Base-by-base conservation (phyloP, 1,140 invertebrate genomes). In the Anthonomus grandis region DNA sequence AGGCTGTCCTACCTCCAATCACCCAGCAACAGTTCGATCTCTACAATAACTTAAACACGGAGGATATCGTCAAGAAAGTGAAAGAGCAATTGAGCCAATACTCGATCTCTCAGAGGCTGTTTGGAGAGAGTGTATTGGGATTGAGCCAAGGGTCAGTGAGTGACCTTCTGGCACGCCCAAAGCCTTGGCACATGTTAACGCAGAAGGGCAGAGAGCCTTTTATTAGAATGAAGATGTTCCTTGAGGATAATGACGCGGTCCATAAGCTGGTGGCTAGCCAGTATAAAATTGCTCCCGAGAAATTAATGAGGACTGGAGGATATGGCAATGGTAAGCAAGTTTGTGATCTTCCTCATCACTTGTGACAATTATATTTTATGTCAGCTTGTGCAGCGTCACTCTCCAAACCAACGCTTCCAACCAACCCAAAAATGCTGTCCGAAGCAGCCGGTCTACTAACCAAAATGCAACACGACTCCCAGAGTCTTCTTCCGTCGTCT, bases 21-120 rank as follows among this genome's bases (percentile, higher is more conserved):
- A 98, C 95, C 0, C 96, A 98, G 71, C 95, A 98, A 69, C 95
- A 99, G 71, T 98, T 99, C 75, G 96, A 99, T 75, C 86, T 94
- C 73, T 99, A 97, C 79, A 93, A 96, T 70, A 95, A 95, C 74
- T 83, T 99, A 38, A 97, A 98, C 72, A 99, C 97, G 0, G 96
- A 99, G 78, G 95, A 98, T 60, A 94, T 99, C 60, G 97, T 99
- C 19, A 90, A 95, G 64, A 90, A 91, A 77, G 92, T 99, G 2
- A 98, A 98, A 76, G 96, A 99, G 75, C 93, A 95, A 61, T 78
- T 99, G 36, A 96, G 91, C 65, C 94, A 98, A 75, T 98, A 97
- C 78, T 98, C 95, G 47, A 98, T 99, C 67, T 98, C 95, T 57
- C 97, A 99, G 76, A 83, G 97, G 56, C 78, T 99, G 39, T 99